Evolutionary conservation across 2,888 invertebrate species (phyloP).

Genomic region (Amphimallon solstitiale): DNA sequence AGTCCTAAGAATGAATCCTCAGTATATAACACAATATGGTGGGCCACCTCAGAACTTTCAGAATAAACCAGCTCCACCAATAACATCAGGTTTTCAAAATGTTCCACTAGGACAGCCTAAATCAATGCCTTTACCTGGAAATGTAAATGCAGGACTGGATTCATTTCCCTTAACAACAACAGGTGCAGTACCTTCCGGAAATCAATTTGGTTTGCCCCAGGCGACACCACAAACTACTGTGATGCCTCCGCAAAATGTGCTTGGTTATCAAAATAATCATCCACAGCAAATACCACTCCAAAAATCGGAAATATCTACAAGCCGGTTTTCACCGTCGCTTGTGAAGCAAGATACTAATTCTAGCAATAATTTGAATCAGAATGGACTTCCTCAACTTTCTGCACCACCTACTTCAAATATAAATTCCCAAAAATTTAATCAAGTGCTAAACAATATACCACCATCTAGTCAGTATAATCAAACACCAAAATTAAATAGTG

Average conservation of each 20-base stretch:
- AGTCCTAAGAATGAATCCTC: constrained; percentile 64
- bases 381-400: no score
- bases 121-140: constrained; percentile 23
- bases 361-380: no score
- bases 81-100: constrained; percentile 60
- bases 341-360: no score
- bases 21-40: constrained; percentile 62
- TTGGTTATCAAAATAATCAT: constrained; percentile 38
- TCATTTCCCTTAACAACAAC: constrained; percentile 58
- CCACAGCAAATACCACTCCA: constrained; percentile 52
- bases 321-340: constrained; percentile 36
- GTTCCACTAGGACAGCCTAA: constrained; percentile 52
- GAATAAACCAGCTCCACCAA: constrained; percentile 64
- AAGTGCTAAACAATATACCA: constrained; percentile 30
- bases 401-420: no score
- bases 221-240: constrained; percentile 37
- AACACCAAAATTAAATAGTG: constrained; percentile 61
- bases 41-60: constrained; percentile 46
- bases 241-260: constrained; percentile 39
- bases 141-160: constrained; percentile 45
- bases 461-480: constrained; percentile 55
- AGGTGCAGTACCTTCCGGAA: constrained; percentile 40
- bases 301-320: constrained; percentile 12
- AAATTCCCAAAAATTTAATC: constrained; percentile 1
- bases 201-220: constrained; percentile 36